Percentiles rank a stretch among this genome's conserved stretches.
These are phyloP conservation scores for Colletes gigas DNA, from an alignment of 1,140 invertebrate genomes.

Conservation along the genomic window DNA sequence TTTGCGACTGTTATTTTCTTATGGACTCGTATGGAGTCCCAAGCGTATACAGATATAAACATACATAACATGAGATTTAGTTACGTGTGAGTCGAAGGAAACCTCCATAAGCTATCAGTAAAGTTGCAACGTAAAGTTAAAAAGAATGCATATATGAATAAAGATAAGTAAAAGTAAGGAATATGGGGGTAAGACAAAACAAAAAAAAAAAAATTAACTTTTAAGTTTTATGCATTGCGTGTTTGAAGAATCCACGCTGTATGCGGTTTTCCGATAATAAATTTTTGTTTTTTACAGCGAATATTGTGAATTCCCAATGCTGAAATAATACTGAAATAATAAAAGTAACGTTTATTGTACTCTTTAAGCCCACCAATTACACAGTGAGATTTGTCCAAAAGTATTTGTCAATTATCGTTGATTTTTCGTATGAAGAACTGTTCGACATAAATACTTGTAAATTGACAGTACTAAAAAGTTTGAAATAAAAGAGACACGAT, in stretches of 20 bases:
- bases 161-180: slow-evolving; percentile 45
- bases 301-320: slow-evolving; percentile 74
- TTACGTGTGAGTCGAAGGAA: slow-evolving; percentile 58
- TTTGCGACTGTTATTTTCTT: slow-evolving; percentile 78
- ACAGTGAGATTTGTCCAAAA: background rate
- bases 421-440: slow-evolving; percentile 17
- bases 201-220: slow-evolving; percentile 56
- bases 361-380: slow-evolving; percentile 40
- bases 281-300: slow-evolving; percentile 77
- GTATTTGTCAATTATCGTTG: slow-evolving; percentile 42
- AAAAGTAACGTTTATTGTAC: slow-evolving; percentile 43
- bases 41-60: slow-evolving; percentile 62
- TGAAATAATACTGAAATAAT: slow-evolving; percentile 63
- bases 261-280: slow-evolving; percentile 71
- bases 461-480: slow-evolving; percentile 17
- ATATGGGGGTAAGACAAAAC: slow-evolving; percentile 35
- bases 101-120: slow-evolving; percentile 54
- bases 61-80: slow-evolving; percentile 71
- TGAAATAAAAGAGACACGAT: slow-evolving; percentile 29
- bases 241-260: slow-evolving; percentile 60
- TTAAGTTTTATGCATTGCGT: slow-evolving; percentile 64
- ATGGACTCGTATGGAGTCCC: slow-evolving; percentile 69
- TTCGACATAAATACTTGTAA: slow-evolving; percentile 15
- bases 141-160: slow-evolving; percentile 48
- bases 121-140: slow-evolving; percentile 56